Base-by-base conservation (phyloP, 2,797 vertebrate genomes). In the Salmo trutta region DNA sequence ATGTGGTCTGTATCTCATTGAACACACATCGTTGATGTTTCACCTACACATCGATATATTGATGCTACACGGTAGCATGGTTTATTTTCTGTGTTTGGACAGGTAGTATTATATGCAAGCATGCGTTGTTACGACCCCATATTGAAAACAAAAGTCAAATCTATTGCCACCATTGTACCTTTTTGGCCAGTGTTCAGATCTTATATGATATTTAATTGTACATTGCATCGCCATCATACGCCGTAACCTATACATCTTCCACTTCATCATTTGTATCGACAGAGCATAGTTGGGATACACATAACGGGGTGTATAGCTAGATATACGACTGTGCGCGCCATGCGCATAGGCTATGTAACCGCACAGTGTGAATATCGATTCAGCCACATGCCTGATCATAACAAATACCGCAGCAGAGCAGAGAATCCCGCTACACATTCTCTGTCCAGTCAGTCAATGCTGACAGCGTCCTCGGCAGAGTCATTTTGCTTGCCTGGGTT, bases 141-240 rank as follows among this genome's bases (percentile, higher is more conserved):
- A 14, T n/a, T 72, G 6, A 77, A 78, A 79, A 36, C 62, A 84
- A 89, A 91, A 91, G 88, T 91, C 72, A 89, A 90, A 86, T 68
- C 3, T 4, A 16, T 16, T 17, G 29, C 0, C 33, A 73, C 3
- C 4, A 51, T 41, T 1, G 19, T 76, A 83, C 82, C 85, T 82
- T 78, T 78, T 67, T 70, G 4, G 1, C 3, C 54, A 19, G 24
- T 76, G 24, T 41, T 5, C 2, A 12, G 21, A 41, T 41, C 41
- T 59, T 66, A 31, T 67, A 29, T 16, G 1, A 16, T 19, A 31
- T 67, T 17, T 5, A 67, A 67, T 67, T 31, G 4, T 77, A 52
- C 3, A 17, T 64, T 80, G 76, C 83, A 41, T 19, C 33, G 15
- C 77, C 80, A 66, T 67, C 14, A 64, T 84, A 82, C 77, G 81